Evolutionary conservation across 2,888 invertebrate genomes (phyloP), one percentile per base, ranked within the genome.

Genomic region (Carcina quercana): DNA sequence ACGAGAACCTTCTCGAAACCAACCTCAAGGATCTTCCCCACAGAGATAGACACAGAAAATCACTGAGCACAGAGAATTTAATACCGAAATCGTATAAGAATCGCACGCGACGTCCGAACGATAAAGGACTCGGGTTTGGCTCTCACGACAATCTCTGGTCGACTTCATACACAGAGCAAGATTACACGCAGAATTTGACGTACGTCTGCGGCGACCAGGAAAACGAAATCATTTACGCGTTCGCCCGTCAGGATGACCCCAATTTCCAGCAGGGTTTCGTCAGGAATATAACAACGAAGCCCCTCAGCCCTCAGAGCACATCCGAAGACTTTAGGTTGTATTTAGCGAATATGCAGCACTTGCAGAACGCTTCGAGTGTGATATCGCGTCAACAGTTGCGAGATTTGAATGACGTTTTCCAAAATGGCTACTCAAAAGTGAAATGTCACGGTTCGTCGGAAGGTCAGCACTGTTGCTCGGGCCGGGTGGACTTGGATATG

Each of bases 291-390:
- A 87, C 87, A 1, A 88, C 90, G 0, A 89, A 89, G 39, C 86
- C 90, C 1, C 52, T 91, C 1, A 89, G 89, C 20, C 88, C 88
- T 1, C 88, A 88, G 43, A 87, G 86, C 13, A 88, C 88, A 0
- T 88, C 88, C 0, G 91, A 91, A 57, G 91, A 91, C 52, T 91
- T 91, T 42, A 86, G 90, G 50, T 64, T 89, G 36, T 91, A 91
- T 57, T 65, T 91, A 41, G 91, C 91, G 13, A 91, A 91, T 52
- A 88, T 91, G 65, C 91, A 91, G 50, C 89, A 91, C 58, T 57
- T 91, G 5, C 91, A 91, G 46, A 91, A 89, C 41, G 91, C 91
- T 0, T 87, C 90, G 0, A 90, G 89, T 46, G 75, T 89, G 0
- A 59, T 91, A 3, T 76, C 86, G 1, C 66, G 89, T n/a, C 74